Evolutionary conservation across 64 coral and sea anemone genomes (phyloP), one percentile per base, ranked within the genome.

Genomic region (Montipora foliosa): DNA sequence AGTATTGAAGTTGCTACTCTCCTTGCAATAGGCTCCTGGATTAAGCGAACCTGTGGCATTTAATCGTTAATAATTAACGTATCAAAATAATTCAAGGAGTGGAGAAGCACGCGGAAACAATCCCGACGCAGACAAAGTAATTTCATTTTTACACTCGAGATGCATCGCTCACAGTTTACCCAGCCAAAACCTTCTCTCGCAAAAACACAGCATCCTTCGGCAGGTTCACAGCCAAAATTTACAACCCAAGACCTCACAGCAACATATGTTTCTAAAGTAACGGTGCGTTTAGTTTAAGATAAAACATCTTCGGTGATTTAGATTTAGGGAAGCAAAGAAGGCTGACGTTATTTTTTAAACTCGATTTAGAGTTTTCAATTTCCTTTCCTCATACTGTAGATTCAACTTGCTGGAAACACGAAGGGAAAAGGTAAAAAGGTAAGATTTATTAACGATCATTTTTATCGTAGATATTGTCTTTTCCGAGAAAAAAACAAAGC

Each of bases 51-150:
- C 37, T 37, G 37, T 37, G 37, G 37, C 37, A 37, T 37, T 37
- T 37, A 37, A 37, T 37, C 37, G 37, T 37, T 37, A 86, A 86
- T 51, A 71, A 86, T 86, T 86, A 16, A 86, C 51, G 47, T 10
- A 6, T 19, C 67, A 71, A 86, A 86, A n/a, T 86, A 86, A 73
- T 86, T 72, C 66, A 86, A 49, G 66, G 17, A 69, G 62, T 22
- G 45, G n/a, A 51, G 14, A 86, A 50, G 25, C 66, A 71, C 67
- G 82, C 82, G 64, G 82, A 72, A 86, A 86, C 45, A 1, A 44
- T 8, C 4, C 60, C 2, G 44, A 67, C 64, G 44, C 16, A 0
- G 9, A 86, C 76, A 17, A 17, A 78, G 14, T 9, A 86, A 8
- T 86, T 72, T 72, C 9, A 22, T n/a, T 15, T 49, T n/a, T 13